A percentile compares a stretch with the other conserved stretches of the same genome.
These are phyloP conservation scores for Rhagoletis zephyria DNA, from an alignment of 1,140 invertebrate genomes.

Conservation along the genomic window DNA sequence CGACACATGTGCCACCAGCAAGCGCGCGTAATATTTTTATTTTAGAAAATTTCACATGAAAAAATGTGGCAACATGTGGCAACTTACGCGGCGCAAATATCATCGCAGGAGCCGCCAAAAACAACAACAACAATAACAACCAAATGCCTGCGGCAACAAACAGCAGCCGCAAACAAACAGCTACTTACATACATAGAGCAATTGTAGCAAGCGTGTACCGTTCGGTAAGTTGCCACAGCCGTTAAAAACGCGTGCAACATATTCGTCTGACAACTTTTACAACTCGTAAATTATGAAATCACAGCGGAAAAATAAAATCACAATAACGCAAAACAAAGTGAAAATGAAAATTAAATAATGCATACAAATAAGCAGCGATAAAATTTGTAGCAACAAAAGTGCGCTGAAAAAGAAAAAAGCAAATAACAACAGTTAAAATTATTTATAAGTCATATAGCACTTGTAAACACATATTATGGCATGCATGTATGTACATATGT, in stretches of 20 bases:
- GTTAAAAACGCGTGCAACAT: slow-evolving; percentile 43
- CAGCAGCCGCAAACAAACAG: neutral
- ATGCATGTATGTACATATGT: neutral
- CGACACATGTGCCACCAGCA: neutral
- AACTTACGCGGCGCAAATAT: neutral
- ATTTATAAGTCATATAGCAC: slow-evolving; percentile 26
- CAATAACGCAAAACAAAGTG: neutral
- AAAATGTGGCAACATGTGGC: slow-evolving; percentile 42
- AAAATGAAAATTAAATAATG: neutral
- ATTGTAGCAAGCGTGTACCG: neutral
- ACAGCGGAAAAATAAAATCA: slow-evolving; percentile 48
- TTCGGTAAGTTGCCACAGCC: slow-evolving; percentile 27
- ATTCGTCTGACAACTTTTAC: slow-evolving; percentile 51
- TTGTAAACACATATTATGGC: neutral
- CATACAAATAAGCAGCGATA: slow-evolving; percentile 14
- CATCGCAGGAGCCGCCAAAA: neutral
- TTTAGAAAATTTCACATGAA: slow-evolving; percentile 43
- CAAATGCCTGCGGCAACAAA: neutral
- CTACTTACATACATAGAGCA: neutral
- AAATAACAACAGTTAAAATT: slow-evolving; percentile 40
- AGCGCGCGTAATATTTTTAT: neutral
- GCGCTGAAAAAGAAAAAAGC: neutral
- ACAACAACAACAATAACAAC: neutral
- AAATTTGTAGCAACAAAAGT: neutral
- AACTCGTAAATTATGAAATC: slow-evolving; percentile 52